Conservation (phyloP, 2,797 vertebrate species). For the Enteromius unitaeniatus region DNA sequence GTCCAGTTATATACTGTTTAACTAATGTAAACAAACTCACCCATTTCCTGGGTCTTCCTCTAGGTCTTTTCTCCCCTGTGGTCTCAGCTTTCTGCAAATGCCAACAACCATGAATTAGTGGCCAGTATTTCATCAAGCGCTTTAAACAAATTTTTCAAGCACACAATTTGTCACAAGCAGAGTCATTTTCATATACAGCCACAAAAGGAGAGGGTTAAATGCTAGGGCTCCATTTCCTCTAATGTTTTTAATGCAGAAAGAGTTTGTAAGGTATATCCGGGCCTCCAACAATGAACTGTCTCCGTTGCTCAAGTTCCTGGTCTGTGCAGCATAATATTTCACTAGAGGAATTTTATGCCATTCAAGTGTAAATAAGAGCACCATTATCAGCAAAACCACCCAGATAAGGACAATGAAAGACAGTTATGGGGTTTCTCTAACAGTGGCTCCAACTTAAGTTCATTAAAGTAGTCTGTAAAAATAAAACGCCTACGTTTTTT, state of each 20-base stretch:
- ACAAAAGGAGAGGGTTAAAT: constrained; percentile 27
- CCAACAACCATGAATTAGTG: constrained; percentile 46
- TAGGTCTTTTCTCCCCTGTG: constrained; percentile 91
- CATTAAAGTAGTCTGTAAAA: constrained; percentile 9
- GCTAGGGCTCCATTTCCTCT: constrained; percentile 30
- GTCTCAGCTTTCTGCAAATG: constrained; percentile 79
- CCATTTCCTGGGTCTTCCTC: constrained; percentile 96
- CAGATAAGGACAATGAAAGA: constrained; percentile 63
- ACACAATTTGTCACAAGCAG: constrained; percentile 39
- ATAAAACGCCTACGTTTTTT: constrained; percentile 13
- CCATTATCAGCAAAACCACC: constrained; percentile 55
- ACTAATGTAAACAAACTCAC: constrained; percentile 72
- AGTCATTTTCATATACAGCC: constrained; percentile 31
- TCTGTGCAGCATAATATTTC: constrained; percentile 63
- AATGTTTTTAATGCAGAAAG: constrained; percentile 27
- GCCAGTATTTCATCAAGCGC: constrained; percentile 9
- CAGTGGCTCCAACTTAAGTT: constrained; percentile 34
- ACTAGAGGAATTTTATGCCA: constrained; percentile 62
- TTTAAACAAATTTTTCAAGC: constrained; percentile 28
- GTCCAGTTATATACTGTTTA: neutral
- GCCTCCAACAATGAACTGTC: constrained; percentile 51
- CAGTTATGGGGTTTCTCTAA: constrained; percentile 58
- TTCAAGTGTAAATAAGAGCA: constrained; percentile 65
- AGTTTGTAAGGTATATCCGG: constrained; percentile 48
- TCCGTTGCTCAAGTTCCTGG: constrained; percentile 37